Evolutionary conservation across 2,888 invertebrate species (phyloP).

Genomic region (Minunthozetes semirufus): DNA sequence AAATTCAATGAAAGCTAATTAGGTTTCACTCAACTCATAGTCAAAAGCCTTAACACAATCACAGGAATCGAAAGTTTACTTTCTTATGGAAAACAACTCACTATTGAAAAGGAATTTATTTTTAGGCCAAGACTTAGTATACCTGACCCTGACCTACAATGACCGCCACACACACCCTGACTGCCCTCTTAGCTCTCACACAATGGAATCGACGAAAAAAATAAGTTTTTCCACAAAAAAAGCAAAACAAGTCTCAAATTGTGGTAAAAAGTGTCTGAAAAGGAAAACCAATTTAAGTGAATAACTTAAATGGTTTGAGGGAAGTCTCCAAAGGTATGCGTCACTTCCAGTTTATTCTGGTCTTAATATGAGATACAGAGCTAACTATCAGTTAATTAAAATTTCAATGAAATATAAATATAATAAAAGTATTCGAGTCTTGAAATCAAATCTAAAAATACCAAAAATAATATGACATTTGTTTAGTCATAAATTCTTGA

Average conservation of each 20-base stretch:
- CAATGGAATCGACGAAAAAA: not conserved
- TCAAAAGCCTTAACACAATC: constrained; percentile 11
- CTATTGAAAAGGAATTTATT: constrained; percentile 2
- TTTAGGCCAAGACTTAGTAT: constrained; percentile 10
- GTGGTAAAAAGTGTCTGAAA: not conserved
- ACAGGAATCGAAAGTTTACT: not conserved
- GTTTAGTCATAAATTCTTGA: constrained; percentile 4
- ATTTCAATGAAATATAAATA: constrained; percentile 4
- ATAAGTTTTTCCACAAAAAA: not conserved
- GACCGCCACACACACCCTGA: not conserved
- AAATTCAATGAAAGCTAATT: constrained; percentile 1
- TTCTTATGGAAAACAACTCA: not conserved
- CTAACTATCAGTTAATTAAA: not conserved
- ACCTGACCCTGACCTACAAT: constrained; percentile 25
- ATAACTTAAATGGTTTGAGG: not conserved
- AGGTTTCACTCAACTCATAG: not conserved
- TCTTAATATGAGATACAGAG: not conserved
- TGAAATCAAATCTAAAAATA: not conserved
- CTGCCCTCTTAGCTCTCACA: not conserved
- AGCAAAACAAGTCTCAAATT: too few relatives aligned
- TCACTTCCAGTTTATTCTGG: not conserved
- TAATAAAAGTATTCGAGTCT: not conserved
- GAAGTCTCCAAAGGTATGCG: not conserved
- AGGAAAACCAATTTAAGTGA: not conserved
- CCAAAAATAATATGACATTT: not conserved